phyloP scores from a whole-genome alignment of 2,888 invertebrate genomes.

The Onchidella celtica region DNA sequence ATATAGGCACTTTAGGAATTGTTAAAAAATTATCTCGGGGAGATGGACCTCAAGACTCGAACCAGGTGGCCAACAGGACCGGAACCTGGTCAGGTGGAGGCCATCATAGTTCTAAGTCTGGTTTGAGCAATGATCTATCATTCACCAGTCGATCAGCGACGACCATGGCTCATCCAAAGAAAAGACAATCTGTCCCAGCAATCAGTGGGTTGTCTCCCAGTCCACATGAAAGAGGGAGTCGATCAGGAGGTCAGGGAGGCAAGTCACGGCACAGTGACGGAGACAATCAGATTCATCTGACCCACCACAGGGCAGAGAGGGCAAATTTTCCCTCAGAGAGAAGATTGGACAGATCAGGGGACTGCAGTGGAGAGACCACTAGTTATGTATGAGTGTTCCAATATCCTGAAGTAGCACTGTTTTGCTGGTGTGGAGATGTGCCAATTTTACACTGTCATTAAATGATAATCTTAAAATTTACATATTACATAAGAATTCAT shows the following conservation, averaged over 20 bases:
- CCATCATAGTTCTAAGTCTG: conserved; percentile 34
- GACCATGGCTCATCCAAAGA: conserved; percentile 1
- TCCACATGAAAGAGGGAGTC: background rate
- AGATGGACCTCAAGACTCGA: conserved; percentile 1
- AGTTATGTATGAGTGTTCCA: conserved; percentile 44
- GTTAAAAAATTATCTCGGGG: background rate
- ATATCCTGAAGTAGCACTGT: too few relatives aligned
- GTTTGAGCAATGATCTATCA: conserved; percentile 42
- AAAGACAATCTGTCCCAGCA: conserved; percentile 41
- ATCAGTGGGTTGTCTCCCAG: background rate
- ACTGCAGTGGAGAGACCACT: conserved; percentile 36
- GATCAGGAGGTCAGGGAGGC: background rate
- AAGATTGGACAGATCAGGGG: conserved; percentile 9
- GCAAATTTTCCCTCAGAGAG: background rate
- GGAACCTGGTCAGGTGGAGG: background rate
- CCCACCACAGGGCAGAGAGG: conserved; percentile 1
- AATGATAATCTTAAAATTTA: too few relatives aligned
- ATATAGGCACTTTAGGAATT: background rate
- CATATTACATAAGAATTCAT: too few relatives aligned
- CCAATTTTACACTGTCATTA: too few relatives aligned
- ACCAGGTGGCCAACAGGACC: background rate
- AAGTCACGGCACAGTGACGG: background rate
- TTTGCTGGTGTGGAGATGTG: too few relatives aligned
- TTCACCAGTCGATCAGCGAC: conserved; percentile 32
- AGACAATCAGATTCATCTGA: background rate